These are phyloP conservation scores for Caenorhabditis inopinata DNA, from an alignment of 1,140 invertebrate genomes.

Conservation along the genomic window DNA sequence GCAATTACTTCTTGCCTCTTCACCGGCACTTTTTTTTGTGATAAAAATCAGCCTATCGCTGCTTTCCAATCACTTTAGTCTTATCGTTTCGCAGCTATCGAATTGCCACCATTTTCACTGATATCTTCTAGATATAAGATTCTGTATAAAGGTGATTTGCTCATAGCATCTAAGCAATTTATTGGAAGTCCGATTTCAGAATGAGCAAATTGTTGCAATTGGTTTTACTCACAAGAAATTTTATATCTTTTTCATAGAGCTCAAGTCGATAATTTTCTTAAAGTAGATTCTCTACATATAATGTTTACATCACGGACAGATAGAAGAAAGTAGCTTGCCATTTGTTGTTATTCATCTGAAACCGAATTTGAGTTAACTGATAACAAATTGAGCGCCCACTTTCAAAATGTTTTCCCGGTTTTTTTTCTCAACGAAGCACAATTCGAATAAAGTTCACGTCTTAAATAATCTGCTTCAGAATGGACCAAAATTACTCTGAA, in stretches of 20 bases:
- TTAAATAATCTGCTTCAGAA: not conserved
- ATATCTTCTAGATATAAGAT: not conserved
- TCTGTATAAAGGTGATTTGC: too few relatives aligned
- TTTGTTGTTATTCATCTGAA: not conserved
- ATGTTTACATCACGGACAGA: too few relatives aligned
- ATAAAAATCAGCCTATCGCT: slow-evolving; percentile 28
- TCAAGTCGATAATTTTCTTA: too few relatives aligned
- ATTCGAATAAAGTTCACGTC: not conserved
- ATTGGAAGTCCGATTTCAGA: too few relatives aligned
- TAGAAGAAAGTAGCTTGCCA: not conserved
- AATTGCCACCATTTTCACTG: not conserved
- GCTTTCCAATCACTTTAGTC: slow-evolving; percentile 12
- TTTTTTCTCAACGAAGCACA: not conserved
- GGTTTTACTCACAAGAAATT: too few relatives aligned
- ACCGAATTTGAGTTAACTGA: not conserved
- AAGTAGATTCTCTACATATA: too few relatives aligned
- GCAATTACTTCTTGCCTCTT: not conserved
- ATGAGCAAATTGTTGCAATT: too few relatives aligned
- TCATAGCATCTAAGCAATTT: too few relatives aligned
- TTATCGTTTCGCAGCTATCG: slow-evolving; percentile 2
- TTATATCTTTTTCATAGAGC: too few relatives aligned
- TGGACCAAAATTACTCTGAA: not conserved
- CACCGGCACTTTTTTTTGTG: not conserved
- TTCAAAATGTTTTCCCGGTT: not conserved
- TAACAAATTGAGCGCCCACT: not conserved